phyloP scores from a whole-genome alignment of 2,888 invertebrate genomes.

The Cryptops parisi region DNA sequence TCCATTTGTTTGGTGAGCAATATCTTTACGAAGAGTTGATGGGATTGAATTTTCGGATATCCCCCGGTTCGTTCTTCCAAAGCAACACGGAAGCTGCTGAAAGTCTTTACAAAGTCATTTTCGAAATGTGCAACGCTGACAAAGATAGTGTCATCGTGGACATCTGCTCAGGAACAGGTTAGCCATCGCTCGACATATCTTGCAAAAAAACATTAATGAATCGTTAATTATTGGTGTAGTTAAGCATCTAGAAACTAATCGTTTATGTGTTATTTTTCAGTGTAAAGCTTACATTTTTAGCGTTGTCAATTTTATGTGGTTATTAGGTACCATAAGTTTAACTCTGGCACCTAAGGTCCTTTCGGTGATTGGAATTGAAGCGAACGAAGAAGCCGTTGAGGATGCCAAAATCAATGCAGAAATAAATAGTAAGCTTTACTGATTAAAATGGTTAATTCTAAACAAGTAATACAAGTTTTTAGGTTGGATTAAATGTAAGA shows the following conservation, averaged over 20 bases:
- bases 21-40: constrained; percentile 33
- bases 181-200: constrained; percentile 26
- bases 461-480: no score
- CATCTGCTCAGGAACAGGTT: constrained; percentile 42
- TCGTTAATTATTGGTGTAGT: no score
- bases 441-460: no score
- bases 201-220: no score
- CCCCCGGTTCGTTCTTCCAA: constrained; percentile 38
- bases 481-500: no score
- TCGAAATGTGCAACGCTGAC: constrained; percentile 26
- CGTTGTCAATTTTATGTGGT: no score
- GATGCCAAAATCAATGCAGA: constrained; percentile 38
- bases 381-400: constrained; percentile 35
- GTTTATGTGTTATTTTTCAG: no score
- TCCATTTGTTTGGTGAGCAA: constrained; percentile 31
- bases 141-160: constrained; percentile 33
- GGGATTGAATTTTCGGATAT: constrained; percentile 32
- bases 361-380: constrained; percentile 40
- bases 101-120: constrained; percentile 36
- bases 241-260: no score
- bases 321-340: constrained; percentile 30
- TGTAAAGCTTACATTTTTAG: no score
- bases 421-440: constrained; percentile 29
- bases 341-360: constrained; percentile 27
- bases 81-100: constrained; percentile 41